A percentile compares a stretch with the other conserved stretches of the same genome.
These are phyloP conservation scores for Seriola quinqueradiata DNA, from an alignment of 2,113 vertebrate species.

Conservation along the genomic window DNA sequence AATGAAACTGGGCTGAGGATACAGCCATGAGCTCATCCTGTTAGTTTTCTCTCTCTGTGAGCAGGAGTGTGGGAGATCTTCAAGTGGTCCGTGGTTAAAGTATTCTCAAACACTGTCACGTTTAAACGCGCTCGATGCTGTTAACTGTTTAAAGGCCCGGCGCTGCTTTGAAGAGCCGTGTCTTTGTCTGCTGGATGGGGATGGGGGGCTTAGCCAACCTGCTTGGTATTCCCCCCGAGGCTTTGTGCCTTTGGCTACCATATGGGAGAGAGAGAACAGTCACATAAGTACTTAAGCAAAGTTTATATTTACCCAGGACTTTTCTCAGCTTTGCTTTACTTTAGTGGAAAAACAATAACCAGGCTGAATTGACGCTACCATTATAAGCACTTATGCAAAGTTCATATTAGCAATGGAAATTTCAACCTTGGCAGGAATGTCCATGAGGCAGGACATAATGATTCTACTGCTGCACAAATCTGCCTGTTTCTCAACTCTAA, in stretches of 20 bases:
- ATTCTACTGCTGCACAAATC: slow-evolving; percentile 62
- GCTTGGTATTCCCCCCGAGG: slow-evolving; percentile 82
- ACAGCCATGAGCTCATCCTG: slow-evolving; percentile 53
- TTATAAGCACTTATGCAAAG: slow-evolving; percentile 88
- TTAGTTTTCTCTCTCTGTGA: slow-evolving; percentile 40
- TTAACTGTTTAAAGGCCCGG: slow-evolving; percentile 81
- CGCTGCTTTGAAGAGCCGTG: slow-evolving; percentile 80
- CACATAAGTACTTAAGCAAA: slow-evolving; percentile 88
- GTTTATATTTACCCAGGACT: slow-evolving; percentile 88
- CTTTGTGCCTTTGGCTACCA: slow-evolving; percentile 76
- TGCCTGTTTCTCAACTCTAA: slow-evolving; percentile 47
- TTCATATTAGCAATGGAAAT: slow-evolving; percentile 89
- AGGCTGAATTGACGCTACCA: slow-evolving; percentile 78
- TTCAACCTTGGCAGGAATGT: slow-evolving; percentile 84
- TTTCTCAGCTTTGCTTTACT: slow-evolving; percentile 85
- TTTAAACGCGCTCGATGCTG: slow-evolving; percentile 71
- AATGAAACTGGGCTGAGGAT: background rate
- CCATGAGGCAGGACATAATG: slow-evolving; percentile 67
- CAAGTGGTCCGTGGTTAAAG: slow-evolving; percentile 70
- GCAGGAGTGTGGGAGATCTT: slow-evolving; percentile 54
- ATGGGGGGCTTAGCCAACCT: slow-evolving; percentile 77
- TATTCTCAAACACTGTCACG: slow-evolving; percentile 81
- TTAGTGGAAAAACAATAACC: slow-evolving; percentile 86
- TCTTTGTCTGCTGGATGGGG: slow-evolving; percentile 79
- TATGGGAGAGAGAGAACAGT: slow-evolving; percentile 79